Evolutionary conservation across 2,113 vertebrate genomes (phyloP).

Genomic region (Petrocephalus zakoni): DNA sequence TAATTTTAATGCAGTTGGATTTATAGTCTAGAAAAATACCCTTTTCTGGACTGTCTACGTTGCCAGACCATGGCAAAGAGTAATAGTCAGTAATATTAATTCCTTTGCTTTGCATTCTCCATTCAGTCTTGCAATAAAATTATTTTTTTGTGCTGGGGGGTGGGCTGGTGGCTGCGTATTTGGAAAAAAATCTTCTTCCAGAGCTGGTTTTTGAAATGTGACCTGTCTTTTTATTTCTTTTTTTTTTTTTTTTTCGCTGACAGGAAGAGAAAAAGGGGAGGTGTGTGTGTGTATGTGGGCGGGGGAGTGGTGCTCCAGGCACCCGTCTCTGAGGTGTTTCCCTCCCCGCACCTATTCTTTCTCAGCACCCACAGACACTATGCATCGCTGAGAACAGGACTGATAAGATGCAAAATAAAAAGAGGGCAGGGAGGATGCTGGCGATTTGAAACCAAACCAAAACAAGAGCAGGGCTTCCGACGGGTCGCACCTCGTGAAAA

Average conservation of each 20-base stretch:
- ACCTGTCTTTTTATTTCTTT: background rate
- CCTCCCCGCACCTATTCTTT: constrained; percentile 9
- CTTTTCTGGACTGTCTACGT: background rate
- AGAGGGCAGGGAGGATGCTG: constrained; percentile 8
- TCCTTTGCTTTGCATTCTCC: background rate
- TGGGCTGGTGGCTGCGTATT: background rate
- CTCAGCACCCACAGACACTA: background rate
- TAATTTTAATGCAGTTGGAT: background rate
- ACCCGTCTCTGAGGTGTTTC: background rate
- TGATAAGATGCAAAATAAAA: background rate
- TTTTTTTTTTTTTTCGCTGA: constrained; percentile 1
- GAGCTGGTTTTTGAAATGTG: background rate
- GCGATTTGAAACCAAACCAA: constrained; percentile 20
- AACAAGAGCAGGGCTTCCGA: background rate
- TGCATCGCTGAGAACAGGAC: background rate
- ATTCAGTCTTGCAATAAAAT: background rate
- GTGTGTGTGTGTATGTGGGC: background rate
- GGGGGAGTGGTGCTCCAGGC: background rate
- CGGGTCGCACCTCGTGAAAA: background rate
- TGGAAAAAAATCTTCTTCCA: background rate
- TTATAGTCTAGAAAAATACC: background rate
- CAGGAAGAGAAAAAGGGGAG: background rate
- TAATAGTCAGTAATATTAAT: background rate
- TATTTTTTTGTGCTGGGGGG: background rate
- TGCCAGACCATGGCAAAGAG: background rate